Evolutionary conservation across 2,888 invertebrate genomes (phyloP).

Genomic region (Sminthurides aquaticus): DNA sequence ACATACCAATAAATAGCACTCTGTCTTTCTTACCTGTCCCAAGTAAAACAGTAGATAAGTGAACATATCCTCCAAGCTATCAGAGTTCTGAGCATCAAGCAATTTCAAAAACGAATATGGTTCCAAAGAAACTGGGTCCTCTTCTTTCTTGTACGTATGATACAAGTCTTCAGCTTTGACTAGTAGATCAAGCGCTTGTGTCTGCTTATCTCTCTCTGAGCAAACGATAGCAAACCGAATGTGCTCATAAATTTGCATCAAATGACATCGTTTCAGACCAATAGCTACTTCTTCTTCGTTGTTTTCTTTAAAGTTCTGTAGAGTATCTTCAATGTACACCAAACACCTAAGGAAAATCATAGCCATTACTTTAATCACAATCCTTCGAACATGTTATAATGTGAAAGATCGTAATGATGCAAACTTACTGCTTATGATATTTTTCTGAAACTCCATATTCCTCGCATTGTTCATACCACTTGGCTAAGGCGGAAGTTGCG

Average conservation of each 20-base stretch:
- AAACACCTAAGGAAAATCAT: constrained; percentile 29
- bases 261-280: constrained; percentile 23
- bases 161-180: constrained; percentile 37
- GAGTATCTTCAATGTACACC: constrained; percentile 25
- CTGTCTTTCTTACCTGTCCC: constrained; percentile 32
- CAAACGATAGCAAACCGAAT: constrained; percentile 41
- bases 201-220: constrained; percentile 40
- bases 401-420: neutral
- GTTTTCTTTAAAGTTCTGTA: constrained; percentile 12
- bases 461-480: constrained; percentile 39
- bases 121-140: constrained; percentile 25
- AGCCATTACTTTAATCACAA: constrained; percentile 1
- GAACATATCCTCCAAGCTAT: constrained; percentile 40
- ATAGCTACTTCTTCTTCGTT: constrained; percentile 21
- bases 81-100: constrained; percentile 40
- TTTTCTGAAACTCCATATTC: constrained; percentile 33
- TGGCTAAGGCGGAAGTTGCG: constrained; percentile 36
- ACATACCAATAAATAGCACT: neutral
- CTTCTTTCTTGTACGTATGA: constrained; percentile 30
- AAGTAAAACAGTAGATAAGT: constrained; percentile 42
- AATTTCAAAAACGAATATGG: constrained; percentile 28
- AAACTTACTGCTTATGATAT: constrained; percentile 32
- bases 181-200: constrained; percentile 32
- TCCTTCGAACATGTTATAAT: neutral
- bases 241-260: constrained; percentile 40